phyloP scores from a whole-genome alignment of 1,140 invertebrate species.

The Pogonomyrmex barbatus region DNA sequence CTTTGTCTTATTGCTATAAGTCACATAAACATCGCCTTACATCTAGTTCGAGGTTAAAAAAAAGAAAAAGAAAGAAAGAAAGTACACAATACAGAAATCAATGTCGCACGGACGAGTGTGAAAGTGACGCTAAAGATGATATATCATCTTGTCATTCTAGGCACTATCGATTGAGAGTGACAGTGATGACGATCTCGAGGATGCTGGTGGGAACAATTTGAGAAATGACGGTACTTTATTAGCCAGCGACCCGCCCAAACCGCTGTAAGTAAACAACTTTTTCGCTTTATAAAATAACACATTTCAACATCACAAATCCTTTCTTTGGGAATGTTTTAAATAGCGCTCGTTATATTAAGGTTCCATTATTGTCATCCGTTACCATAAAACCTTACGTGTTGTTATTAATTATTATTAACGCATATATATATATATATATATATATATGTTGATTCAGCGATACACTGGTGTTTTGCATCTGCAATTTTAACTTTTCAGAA shows the following conservation, averaged over 20 bases:
- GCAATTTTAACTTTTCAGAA: neutral
- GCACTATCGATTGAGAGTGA: constrained; percentile 85
- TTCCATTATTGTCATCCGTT: constrained; percentile 13
- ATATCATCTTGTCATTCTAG: constrained; percentile 71
- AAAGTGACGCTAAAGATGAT: constrained; percentile 1
- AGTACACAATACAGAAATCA: neutral
- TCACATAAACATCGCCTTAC: constrained; percentile 39
- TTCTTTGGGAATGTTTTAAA: neutral
- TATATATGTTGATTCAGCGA: neutral
- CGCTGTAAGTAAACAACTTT: constrained; percentile 91
- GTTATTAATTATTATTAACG: constrained; percentile 20
- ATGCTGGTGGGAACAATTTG: constrained; percentile 87
- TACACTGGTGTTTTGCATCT: neutral
- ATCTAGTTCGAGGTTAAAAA: constrained; percentile 54
- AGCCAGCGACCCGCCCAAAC: constrained; percentile 98
- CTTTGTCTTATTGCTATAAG: constrained; percentile 53
- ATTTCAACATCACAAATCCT: neutral
- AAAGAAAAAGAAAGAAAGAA: neutral
- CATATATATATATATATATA: neutral
- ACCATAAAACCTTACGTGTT: neutral
- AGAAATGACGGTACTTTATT: constrained; percentile 97
- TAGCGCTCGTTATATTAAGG: neutral
- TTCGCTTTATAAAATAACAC: constrained; percentile 7
- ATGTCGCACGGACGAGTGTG: neutral
- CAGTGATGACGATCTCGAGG: constrained; percentile 86